A percentile compares a stretch with the other conserved stretches of the same genome.
Evolutionary conservation across 2,113 vertebrate species (phyloP).

Genomic region (Myxocyprinus asiaticus): DNA sequence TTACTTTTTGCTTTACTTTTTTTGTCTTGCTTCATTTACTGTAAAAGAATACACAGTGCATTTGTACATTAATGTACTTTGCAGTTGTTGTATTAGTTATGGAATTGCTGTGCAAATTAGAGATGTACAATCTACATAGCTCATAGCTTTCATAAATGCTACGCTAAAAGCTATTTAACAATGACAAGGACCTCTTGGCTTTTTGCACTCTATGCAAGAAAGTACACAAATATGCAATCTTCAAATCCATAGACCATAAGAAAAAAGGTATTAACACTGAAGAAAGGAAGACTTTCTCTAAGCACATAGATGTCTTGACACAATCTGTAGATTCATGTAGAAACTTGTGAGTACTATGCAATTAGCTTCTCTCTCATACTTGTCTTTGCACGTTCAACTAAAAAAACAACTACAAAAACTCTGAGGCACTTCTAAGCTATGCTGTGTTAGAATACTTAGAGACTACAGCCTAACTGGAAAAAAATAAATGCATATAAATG

Average conservation of each 20-base stretch:
- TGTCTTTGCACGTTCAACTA: conserved; percentile 66
- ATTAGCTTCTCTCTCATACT: conserved; percentile 48
- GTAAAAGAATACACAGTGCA: conserved; percentile 10
- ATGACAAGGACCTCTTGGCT: background rate
- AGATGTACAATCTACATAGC: background rate
- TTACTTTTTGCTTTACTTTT: background rate
- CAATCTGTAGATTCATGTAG: conserved; percentile 61
- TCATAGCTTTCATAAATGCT: background rate
- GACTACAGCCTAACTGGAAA: background rate
- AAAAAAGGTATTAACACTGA: conserved; percentile 21
- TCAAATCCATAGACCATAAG: background rate
- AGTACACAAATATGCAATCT: background rate
- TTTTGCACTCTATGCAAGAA: background rate
- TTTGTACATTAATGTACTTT: conserved; percentile 15
- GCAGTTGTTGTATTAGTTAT: background rate
- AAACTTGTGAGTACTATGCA: conserved; percentile 73
- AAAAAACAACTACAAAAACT: background rate
- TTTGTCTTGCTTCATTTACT: background rate
- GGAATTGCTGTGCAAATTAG: background rate
- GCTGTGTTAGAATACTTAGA: background rate
- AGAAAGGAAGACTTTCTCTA: conserved; percentile 7
- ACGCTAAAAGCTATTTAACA: background rate
- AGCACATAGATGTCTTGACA: conserved; percentile 48
- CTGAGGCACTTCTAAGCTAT: conserved; percentile 19
- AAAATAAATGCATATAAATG: background rate